Evolutionary conservation across 2,797 vertebrate species (phyloP), one percentile per base, ranked within the genome.

Genomic region (Microchirus variegatus): DNA sequence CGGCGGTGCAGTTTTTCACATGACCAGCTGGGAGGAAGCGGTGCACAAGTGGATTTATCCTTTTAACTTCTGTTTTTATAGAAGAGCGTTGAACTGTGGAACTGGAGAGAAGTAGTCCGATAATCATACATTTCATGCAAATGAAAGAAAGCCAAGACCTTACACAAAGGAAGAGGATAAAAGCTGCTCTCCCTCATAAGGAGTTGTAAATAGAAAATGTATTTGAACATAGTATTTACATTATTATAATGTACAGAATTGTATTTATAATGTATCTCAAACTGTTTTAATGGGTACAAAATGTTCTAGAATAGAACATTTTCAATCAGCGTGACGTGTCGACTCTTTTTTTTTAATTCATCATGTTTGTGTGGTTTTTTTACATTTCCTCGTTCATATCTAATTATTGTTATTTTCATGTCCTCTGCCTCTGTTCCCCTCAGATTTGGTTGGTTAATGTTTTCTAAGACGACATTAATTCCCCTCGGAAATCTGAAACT

Each of bases 181-280:
- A 96, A 95, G 96, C 97, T 98, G 96, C 95, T 96, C 88, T 92
- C 91, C 91, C 92, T 89, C 73, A 85, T 53, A 89, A 90, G 93
- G 90, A 94, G 93, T 83, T 96, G 93, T 98, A 95, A 93, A 96
- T 95, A 96, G 82, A 95, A 46, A 89, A 94, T 93, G 81, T 92
- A 91, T 92, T 87, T 90, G 94, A 93, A 94, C 83, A 93, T 95
- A 89, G 84, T 93, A 93, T 96, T 95, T 94, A 90, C 94, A 91
- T 90, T 95, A 93, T 91, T 90, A 92, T 91, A 92, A 93, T 97
- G 96, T 99, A 96, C 94, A 97, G 92, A 95, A 92, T 91, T 97
- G 95, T 99, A 98, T 97, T 98, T 99, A 98, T 97, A 95, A 91
- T 92, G 90, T 92, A 93, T 94, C 91, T 88, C 91, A 89, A 90